Conservation (phyloP, 2,888 invertebrate species). For the Drosophila lutescens region DNA sequence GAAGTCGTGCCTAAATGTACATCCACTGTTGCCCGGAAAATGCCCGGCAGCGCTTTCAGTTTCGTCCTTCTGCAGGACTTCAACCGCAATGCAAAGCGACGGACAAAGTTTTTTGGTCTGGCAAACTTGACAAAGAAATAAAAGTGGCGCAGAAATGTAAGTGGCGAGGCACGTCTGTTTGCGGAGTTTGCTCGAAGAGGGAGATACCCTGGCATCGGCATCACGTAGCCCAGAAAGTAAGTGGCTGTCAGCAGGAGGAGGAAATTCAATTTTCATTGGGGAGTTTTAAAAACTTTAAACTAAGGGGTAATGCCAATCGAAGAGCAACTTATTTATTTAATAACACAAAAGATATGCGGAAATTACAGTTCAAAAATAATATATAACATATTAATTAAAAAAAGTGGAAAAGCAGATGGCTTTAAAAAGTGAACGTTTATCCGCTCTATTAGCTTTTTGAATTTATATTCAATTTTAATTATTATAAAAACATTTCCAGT, state of each 20-base stretch:
- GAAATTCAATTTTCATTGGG: background rate
- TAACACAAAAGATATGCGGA: too few relatives aligned
- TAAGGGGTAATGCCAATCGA: too few relatives aligned
- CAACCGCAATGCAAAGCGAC: conserved; percentile 71
- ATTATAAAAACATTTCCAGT: too few relatives aligned
- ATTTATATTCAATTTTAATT: too few relatives aligned
- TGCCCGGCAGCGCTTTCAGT: conserved; percentile 62
- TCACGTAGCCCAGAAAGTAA: conserved; percentile 1
- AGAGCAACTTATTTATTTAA: too few relatives aligned
- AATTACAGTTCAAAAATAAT: too few relatives aligned
- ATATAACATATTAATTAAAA: too few relatives aligned
- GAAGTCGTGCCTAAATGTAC: conserved; percentile 51
- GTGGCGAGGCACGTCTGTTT: conserved; percentile 7
- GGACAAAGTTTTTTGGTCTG: conserved; percentile 65
- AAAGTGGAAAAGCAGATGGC: too few relatives aligned
- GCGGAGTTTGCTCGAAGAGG: background rate
- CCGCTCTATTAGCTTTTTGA: too few relatives aligned
- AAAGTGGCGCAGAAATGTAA: conserved; percentile 32
- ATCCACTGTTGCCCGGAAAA: conserved; percentile 59
- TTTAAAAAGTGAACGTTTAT: too few relatives aligned
- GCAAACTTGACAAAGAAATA: conserved; percentile 64
- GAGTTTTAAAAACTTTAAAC: too few relatives aligned
- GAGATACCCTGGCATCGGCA: conserved; percentile 3
- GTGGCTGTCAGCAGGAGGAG: background rate
- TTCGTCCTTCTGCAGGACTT: conserved; percentile 14